Evolutionary conservation across 2,113 vertebrate species (phyloP).

Genomic region (Turnix velox): DNA sequence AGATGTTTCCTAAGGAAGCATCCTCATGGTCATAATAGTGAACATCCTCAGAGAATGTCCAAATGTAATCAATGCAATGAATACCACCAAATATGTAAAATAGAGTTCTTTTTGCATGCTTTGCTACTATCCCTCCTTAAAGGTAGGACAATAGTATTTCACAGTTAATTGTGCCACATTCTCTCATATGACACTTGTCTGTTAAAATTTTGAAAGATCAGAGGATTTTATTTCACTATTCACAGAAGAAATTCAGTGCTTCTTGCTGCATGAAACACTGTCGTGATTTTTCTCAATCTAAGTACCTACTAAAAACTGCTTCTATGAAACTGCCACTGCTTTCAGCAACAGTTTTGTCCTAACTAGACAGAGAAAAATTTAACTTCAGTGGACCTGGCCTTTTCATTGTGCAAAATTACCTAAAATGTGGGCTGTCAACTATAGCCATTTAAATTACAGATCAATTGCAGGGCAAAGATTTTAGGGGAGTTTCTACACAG

Average conservation of each 20-base stretch:
- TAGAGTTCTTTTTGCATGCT: not conserved
- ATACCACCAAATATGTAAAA: not conserved
- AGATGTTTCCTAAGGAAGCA: slow-evolving; percentile 61
- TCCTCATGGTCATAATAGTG: not conserved
- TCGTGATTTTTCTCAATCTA: not conserved
- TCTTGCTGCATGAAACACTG: not conserved
- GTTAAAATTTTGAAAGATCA: not conserved
- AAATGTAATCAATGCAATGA: not conserved
- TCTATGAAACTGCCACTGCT: not conserved
- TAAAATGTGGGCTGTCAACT: not conserved
- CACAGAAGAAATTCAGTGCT: not conserved
- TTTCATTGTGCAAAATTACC: not conserved
- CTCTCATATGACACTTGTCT: not conserved
- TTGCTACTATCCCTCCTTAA: not conserved
- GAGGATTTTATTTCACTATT: not conserved
- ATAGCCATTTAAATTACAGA: not conserved
- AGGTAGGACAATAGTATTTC: not conserved
- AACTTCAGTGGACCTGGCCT: not conserved
- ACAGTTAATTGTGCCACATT: not conserved
- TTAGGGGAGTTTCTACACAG: not conserved
- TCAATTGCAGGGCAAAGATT: not conserved
- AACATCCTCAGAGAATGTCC: not conserved
- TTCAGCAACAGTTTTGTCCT: not conserved
- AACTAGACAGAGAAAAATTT: not conserved
- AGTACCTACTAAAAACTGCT: not conserved